Evolutionary conservation across 1,140 invertebrate genomes (phyloP).

Genomic region (Fopius arisanus): DNA sequence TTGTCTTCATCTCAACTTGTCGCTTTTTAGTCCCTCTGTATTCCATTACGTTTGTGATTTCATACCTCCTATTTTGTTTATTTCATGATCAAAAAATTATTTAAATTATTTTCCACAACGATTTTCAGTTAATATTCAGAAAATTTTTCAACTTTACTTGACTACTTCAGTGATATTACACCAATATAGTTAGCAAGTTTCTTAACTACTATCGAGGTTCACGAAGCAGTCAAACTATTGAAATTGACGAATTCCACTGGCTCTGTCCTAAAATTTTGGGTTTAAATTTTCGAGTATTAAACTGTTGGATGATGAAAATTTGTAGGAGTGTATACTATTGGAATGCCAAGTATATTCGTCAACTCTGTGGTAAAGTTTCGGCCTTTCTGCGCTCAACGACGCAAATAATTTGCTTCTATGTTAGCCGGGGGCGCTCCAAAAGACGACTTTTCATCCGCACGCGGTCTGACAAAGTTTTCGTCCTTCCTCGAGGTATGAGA

Average conservation of each 20-base stretch:
- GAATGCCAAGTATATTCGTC: neutral
- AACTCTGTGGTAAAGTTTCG: neutral
- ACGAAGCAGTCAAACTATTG: too few species aligned
- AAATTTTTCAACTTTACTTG: too few species aligned
- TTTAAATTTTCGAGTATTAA: too few species aligned
- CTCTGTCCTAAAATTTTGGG: too few species aligned
- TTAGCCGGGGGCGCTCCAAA: neutral
- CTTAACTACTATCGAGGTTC: too few species aligned
- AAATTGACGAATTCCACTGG: too few species aligned
- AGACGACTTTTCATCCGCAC: slow-evolving; percentile 24
- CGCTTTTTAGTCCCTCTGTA: neutral
- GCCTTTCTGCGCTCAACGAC: neutral
- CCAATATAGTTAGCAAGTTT: too few species aligned
- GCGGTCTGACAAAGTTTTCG: slow-evolving; percentile 10
- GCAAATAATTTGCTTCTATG: neutral
- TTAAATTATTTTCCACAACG: too few species aligned
- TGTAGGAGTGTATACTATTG: too few species aligned
- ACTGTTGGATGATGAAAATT: too few species aligned
- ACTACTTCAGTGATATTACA: too few species aligned
- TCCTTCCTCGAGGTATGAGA: neutral
- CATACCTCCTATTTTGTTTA: neutral
- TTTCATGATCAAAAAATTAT: neutral
- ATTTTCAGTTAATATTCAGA: too few species aligned
- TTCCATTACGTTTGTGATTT: neutral
- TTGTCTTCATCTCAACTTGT: neutral